Evolutionary conservation across 2,797 vertebrate species (phyloP).

Genomic region (Rhinichthys osculus): DNA sequence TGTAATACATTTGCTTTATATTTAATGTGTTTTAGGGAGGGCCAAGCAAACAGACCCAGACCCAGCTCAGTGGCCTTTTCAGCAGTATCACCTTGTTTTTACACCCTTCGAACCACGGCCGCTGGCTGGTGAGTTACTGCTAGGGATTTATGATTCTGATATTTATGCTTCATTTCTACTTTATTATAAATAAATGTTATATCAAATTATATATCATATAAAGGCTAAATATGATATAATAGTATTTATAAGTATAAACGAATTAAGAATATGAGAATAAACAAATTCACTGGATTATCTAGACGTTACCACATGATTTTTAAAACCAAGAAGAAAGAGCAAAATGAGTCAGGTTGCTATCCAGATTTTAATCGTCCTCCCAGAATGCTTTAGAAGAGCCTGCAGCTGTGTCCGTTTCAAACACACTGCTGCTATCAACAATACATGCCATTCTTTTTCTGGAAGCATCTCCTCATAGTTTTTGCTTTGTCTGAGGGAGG

Average conservation of each 20-base stretch:
- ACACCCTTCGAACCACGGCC: slow-evolving; percentile 96
- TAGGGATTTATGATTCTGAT: neutral
- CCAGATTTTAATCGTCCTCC: slow-evolving; percentile 2
- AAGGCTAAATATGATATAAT: neutral
- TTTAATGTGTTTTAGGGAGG: slow-evolving; percentile 83
- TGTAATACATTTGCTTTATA: neutral
- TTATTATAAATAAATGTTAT: neutral
- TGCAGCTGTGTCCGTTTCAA: slow-evolving; percentile 63
- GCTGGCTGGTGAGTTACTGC: slow-evolving; percentile 92
- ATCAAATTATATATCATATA: neutral
- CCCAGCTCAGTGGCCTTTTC: slow-evolving; percentile 93
- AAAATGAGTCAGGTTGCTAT: neutral
- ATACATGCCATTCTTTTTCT: slow-evolving; percentile 75
- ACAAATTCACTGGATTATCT: neutral
- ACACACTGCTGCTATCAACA: slow-evolving; percentile 63
- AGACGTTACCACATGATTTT: neutral
- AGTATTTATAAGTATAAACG: neutral
- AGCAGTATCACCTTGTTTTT: slow-evolving; percentile 97
- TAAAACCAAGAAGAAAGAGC: neutral
- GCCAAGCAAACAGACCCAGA: slow-evolving; percentile 93
- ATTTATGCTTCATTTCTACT: neutral
- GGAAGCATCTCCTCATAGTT: slow-evolving; percentile 57
- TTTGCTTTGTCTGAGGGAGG: slow-evolving; percentile 35
- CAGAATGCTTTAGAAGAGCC: slow-evolving; percentile 36
- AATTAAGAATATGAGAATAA: neutral